Conservation (phyloP, 2,797 vertebrate genomes). For the Coregonus sp. region DNA sequence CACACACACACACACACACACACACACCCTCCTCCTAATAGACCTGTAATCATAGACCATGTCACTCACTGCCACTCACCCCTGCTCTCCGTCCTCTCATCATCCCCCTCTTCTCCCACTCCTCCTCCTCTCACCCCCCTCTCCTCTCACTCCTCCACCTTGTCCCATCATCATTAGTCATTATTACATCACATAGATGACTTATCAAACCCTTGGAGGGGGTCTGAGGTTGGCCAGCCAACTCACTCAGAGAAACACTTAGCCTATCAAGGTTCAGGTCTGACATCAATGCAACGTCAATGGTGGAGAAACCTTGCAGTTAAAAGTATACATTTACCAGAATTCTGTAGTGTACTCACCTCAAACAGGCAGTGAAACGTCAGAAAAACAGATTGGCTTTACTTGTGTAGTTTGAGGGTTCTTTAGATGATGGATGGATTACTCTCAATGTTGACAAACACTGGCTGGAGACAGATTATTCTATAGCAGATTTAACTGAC, state of each 20-base stretch:
- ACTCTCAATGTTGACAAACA: too few species aligned
- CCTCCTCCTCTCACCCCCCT: neutral
- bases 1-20: neutral
- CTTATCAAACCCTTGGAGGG: neutral
- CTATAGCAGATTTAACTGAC: neutral
- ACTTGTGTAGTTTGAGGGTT: too few species aligned
- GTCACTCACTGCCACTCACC: constrained; percentile 53
- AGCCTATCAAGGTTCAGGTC: neutral
- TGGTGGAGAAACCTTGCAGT: too few species aligned
- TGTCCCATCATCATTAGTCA: constrained; percentile 7
- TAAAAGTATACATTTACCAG: neutral
- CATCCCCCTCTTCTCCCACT: neutral
- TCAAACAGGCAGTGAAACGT: neutral
- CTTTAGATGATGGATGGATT: too few species aligned
- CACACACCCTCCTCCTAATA: constrained; percentile 52
- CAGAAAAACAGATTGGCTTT: neutral
- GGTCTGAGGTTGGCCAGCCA: constrained; percentile 2
- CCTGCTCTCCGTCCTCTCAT: constrained; percentile 4
- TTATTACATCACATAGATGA: constrained; percentile 25
- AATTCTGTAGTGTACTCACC: neutral
- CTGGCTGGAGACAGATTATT: too few species aligned
- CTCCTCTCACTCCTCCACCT: constrained; percentile 16
- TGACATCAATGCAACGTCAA: too few species aligned
- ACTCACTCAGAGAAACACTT: neutral
- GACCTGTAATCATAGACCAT: constrained; percentile 70